A percentile compares a stretch with the other conserved stretches of the same genome.
Conservation (phyloP, 2,797 vertebrate genomes). For the Clarias pachynema region DNA sequence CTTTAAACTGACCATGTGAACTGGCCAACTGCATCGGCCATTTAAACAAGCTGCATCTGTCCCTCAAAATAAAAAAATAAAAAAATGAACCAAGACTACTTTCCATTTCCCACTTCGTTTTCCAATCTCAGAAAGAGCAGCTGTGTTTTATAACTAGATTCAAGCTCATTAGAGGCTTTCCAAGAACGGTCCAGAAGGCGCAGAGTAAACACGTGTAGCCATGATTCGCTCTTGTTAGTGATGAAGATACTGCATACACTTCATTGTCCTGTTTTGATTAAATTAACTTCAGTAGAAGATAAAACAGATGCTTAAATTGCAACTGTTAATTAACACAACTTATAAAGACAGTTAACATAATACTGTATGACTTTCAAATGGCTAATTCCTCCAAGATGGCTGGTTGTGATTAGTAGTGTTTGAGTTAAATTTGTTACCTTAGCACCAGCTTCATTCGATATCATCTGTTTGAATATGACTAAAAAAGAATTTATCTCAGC, state of each 20-base stretch:
- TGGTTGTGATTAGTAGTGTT: background rate
- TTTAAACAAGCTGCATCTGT: conserved; percentile 45
- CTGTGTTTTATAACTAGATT: conserved; percentile 26
- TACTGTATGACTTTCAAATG: background rate
- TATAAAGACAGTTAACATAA: background rate
- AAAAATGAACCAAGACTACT: background rate
- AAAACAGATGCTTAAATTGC: conserved; percentile 9
- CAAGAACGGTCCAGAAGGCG: conserved; percentile 17
- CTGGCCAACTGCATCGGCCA: conserved; percentile 41
- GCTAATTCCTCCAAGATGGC: background rate
- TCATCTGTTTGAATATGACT: background rate
- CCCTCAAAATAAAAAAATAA: conserved; percentile 40
- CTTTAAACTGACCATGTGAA: conserved; percentile 44
- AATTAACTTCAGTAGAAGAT: conserved; percentile 43
- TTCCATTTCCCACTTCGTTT: background rate
- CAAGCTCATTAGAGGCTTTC: conserved; percentile 28
- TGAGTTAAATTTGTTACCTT: background rate
- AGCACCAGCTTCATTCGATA: background rate
- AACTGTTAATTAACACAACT: background rate
- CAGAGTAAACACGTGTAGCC: conserved; percentile 15
- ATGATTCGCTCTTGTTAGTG: conserved; percentile 20
- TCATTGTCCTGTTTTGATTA: conserved; percentile 31
- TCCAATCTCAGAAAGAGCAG: conserved; percentile 6
- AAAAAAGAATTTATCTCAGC: background rate
- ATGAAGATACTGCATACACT: conserved; percentile 1